Percentiles rank a stretch among this genome's conserved stretches.
Conservation (phyloP, 2,113 vertebrate species). For the Ranitomeya imitator region DNA sequence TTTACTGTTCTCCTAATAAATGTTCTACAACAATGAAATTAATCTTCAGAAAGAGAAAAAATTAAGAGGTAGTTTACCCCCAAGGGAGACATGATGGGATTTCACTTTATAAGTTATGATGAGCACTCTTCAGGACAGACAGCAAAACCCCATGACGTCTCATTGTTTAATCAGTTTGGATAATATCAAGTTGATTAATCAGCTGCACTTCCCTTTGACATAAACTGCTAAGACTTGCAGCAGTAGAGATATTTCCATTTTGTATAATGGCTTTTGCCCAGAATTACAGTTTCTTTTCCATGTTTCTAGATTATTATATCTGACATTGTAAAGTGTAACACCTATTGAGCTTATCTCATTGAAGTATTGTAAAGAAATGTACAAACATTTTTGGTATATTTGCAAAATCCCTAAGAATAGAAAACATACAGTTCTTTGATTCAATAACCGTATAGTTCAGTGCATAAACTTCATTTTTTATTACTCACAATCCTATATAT, state of each 20-base stretch:
- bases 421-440: background rate
- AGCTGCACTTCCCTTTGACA: conserved; percentile 66
- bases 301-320: conserved; percentile 15
- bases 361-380: background rate
- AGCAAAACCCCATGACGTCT: conserved; percentile 76
- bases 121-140: conserved; percentile 72
- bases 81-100: conserved; percentile 69
- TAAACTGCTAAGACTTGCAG: conserved; percentile 58
- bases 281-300: conserved; percentile 41
- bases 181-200: conserved; percentile 77
- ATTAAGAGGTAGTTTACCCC: conserved; percentile 84
- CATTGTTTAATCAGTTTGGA: conserved; percentile 80
- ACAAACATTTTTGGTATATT: background rate
- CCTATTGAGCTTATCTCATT: background rate
- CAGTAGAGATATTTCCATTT: conserved; percentile 51
- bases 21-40: conserved; percentile 85
- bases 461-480: background rate
- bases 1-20: conserved; percentile 82
- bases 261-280: conserved; percentile 11
- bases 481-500: background rate
- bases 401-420: background rate
- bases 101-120: conserved; percentile 72
- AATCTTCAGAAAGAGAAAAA: conserved; percentile 76
- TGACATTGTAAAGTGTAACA: background rate
- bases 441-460: background rate